Base-by-base conservation (phyloP, 2,888 invertebrate species). In the Scaptomyza polygonia region DNA sequence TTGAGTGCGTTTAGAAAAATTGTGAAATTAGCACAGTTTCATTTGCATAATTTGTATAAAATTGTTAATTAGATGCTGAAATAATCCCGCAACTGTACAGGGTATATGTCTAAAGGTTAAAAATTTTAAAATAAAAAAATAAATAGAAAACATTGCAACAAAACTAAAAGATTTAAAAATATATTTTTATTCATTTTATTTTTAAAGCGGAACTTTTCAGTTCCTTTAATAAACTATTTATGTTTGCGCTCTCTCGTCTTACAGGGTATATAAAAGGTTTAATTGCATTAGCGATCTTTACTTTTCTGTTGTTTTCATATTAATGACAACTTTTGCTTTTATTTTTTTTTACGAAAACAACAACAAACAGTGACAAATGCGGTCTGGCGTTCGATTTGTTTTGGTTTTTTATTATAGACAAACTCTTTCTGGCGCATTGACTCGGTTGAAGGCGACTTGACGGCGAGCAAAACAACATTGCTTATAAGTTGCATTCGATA, bases 371-470 rank as follows among this genome's bases (percentile, higher is more conserved):
- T 66, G 54, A 57, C 48, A 63, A 79, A 57, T 61, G 43, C 27
- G 62, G 48, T 40, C 55, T 63, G 63, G 49, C 64, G 43, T 74
- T 74, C 56, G 67, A 63, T 63, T 72, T 66, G 71, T 65, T 65
- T 59, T 59, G 63, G 21, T 54, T 32, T 8, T 53, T 14, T 16
- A 3, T 66, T 40, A 42, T 77, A 81, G 78, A 86, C 76, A 86
- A 87, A 88, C 89, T 88, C 77, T 89, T 89, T 89, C 82, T 90
- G 84, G 90, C 88, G 88, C 90, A 88, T 77, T 89, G 89, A 88
- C 89, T 85, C 67, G 65, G 68, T 89, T 80, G 88, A 89, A 83
- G 89, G 89, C 72, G 69, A 87, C 72, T 36, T 8, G 69, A 86
- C 36, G 62, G 84, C 82, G 67, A 57, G 52, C n/a, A 40, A 32